phyloP scores from a whole-genome alignment of 2,888 invertebrate species.

The Glaucopsyche alexis region DNA sequence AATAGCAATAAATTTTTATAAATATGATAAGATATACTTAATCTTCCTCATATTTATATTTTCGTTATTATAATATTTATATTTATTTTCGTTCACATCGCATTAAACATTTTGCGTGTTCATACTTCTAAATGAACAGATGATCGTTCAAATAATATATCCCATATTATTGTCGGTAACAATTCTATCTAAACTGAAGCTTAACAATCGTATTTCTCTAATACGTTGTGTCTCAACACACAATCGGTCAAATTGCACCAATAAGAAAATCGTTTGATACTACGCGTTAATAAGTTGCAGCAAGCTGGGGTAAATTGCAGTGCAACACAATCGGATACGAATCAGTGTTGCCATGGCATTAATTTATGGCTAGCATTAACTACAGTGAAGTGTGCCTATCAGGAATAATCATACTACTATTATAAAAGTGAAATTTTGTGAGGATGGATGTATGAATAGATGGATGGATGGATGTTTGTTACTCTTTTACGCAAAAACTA shows the following conservation, averaged over 20 bases:
- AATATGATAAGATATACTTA: too few species aligned
- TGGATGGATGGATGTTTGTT: too few species aligned
- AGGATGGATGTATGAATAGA: too few species aligned
- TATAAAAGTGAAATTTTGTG: too few species aligned
- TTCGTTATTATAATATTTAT: too few species aligned
- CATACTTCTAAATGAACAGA: too few species aligned
- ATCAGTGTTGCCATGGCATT: slow-evolving; percentile 1
- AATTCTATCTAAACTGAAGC: background rate
- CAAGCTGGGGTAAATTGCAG: background rate
- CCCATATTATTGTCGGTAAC: background rate
- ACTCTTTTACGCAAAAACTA: too few species aligned
- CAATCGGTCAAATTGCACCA: slow-evolving; percentile 4
- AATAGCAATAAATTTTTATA: too few species aligned
- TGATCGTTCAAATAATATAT: background rate
- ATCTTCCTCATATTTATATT: too few species aligned
- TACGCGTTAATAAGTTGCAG: slow-evolving; percentile 10
- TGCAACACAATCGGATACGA: background rate
- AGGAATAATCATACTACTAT: too few species aligned
- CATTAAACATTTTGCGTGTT: too few species aligned
- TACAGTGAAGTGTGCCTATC: background rate
- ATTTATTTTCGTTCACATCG: too few species aligned
- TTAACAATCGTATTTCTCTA: background rate
- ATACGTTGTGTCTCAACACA: slow-evolving; percentile 18
- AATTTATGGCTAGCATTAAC: slow-evolving; percentile 8
- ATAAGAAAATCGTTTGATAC: slow-evolving; percentile 21